Evolutionary conservation across 2,113 vertebrate species (phyloP), one percentile per base, ranked within the genome.

Genomic region (Eonycteris spelaea): DNA sequence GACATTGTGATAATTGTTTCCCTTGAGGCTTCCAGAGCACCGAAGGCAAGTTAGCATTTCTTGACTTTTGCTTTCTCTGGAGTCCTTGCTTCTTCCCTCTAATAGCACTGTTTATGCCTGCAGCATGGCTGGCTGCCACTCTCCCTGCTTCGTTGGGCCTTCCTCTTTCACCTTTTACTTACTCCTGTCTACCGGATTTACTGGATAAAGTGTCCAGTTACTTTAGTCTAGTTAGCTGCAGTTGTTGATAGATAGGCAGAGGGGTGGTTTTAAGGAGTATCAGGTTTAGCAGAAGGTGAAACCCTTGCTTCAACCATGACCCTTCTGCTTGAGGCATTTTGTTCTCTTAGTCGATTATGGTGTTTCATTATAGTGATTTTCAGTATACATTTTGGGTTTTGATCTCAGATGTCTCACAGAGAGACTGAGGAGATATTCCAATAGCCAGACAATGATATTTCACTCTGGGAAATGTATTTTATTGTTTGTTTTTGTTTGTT

Each of bases 1-100:
- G 97, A 96, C 97, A 97, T 12, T 70, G 93, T 9, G 28, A 96
- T 98, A 98, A 98, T 98, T 98, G 96, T 97, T 92, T 97, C 98
- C 96, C 97, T 55, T 7, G 97, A 94, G 97, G 94, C 75, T 77
- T 67, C 89, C 45, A 35, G 84, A 96, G 80, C 0, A 43, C 86
- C 84, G 80, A 86, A 87, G 91, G 90, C 90, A 68, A 48, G 92
- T 82, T 91, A 85, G 51, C 87, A 2, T 87, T 92, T 95, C 67
- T 93, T 61, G 87, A 55, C 74, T 90, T 65, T 63, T 12, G 63
- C 67, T 43, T n/a, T 63, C 85, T 86, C 80, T 53, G 12, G 48
- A 82, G 79, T 33, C 75, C 45, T 8, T 3, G 71, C 33, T 86
- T 83, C 90, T 91, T 57, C 71, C 77, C 53, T 93, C 82, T 92